phyloP scores from a whole-genome alignment of 2,888 invertebrate genomes.

The Aporophyla lueneburgensis region DNA sequence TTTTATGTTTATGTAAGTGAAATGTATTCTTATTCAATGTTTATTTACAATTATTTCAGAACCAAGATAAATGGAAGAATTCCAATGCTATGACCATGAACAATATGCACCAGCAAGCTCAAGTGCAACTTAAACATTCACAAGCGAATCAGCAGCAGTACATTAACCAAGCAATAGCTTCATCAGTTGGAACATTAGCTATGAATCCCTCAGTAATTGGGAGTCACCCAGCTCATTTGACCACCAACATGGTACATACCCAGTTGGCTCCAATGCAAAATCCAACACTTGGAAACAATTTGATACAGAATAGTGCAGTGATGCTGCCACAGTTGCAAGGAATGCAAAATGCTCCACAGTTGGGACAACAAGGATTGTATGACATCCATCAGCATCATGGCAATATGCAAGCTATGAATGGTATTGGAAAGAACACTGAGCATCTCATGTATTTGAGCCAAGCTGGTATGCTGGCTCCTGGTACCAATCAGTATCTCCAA shows the following conservation, averaged over 20 bases:
- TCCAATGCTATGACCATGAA: slow-evolving; percentile 91
- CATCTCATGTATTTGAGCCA: slow-evolving; percentile 89
- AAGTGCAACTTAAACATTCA: slow-evolving; percentile 86
- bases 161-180: slow-evolving; percentile 87
- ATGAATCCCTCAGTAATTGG: slow-evolving; percentile 88
- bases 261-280: slow-evolving; percentile 90
- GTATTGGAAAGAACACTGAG: slow-evolving; percentile 88
- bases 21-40: slow-evolving; percentile 23
- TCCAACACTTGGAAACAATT: slow-evolving; percentile 85
- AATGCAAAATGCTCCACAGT: slow-evolving; percentile 88
- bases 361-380: slow-evolving; percentile 89
- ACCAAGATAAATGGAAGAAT: slow-evolving; percentile 97
- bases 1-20: not conserved
- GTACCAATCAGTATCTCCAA: slow-evolving; percentile 91
- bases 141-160: slow-evolving; percentile 90
- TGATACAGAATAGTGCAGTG: slow-evolving; percentile 88
- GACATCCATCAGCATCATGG: slow-evolving; percentile 88
- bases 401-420: slow-evolving; percentile 89
- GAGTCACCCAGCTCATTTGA: slow-evolving; percentile 86
- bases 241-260: slow-evolving; percentile 89
- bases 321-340: slow-evolving; percentile 88
- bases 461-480: slow-evolving; percentile 91
- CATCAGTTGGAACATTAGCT: slow-evolving; percentile 87
- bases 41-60: slow-evolving; percentile 89
- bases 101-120: slow-evolving; percentile 91